Evolutionary conservation across 2,888 invertebrate genomes (phyloP), one percentile per base, ranked within the genome.

Genomic region (Amblyteles armatorius): DNA sequence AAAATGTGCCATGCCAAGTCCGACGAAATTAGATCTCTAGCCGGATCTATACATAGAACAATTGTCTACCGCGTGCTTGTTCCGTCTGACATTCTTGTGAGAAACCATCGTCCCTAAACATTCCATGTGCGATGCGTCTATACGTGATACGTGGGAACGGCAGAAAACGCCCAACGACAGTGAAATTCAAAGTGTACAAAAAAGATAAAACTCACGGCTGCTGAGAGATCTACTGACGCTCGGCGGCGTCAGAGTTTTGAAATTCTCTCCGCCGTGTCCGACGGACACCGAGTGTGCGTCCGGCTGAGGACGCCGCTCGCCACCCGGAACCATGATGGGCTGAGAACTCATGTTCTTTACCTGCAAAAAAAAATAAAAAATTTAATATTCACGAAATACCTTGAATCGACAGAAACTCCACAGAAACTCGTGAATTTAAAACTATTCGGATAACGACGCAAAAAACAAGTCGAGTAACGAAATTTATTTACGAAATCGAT

Each of bases 311-410:
- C 89, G 90, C 16, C 91, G 91, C 55, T 92, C 92, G 40, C 90
- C 92, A 57, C 91, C 91, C 16, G 94, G 94, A 57, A 93, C 93
- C 88, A 91, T 92, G 79, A 93, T 94, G n/a, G 94, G 92, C 87
- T 92, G 93, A 4, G 93, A 92, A 86, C 91, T 93, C 94, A 94
- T 93, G 33, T 50, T 55, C 9, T 48, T 48, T 16, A 48, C 44
- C 44, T 48, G 44, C 13, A 3, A 48, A 16, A 48, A 48, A 48
- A 13, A 44, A 44, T 13, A 44, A 44, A 48, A 4, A 48, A 48
- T 16, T 48, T 4, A 16, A 48, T 16, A 48, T 48, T 48, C 44
- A 48, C 44, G 2, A 16, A 16, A 16, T 48, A 13, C 16, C 16
- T 48, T 16, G 13, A 48, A 3, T 48, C 44, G 13, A 40, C 3